Conservation (phyloP, 2,888 invertebrate species). For the Drosophila nigricruria region DNA sequence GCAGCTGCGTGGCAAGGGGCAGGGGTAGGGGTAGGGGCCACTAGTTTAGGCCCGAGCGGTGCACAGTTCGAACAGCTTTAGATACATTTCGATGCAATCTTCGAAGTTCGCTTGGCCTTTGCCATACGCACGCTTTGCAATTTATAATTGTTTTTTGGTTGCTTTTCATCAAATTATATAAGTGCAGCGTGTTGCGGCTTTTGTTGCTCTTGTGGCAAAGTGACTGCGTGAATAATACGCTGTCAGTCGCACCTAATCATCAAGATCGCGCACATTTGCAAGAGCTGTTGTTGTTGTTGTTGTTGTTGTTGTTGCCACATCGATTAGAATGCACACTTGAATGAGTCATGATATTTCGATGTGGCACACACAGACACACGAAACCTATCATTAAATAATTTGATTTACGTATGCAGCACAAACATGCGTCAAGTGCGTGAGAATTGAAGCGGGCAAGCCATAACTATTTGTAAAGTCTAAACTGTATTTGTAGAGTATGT, state of each 20-base stretch:
- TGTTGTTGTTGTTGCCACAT: conserved; percentile 27
- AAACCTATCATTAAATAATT: conserved; percentile 66
- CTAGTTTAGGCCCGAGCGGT: conserved; percentile 11
- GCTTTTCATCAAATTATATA: conserved; percentile 31
- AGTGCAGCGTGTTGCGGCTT: conserved; percentile 29
- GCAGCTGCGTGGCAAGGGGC: conserved; percentile 9
- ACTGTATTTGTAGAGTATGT: not conserved
- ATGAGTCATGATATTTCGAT: conserved; percentile 15
- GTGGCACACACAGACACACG: conserved; percentile 19
- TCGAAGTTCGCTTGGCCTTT: conserved; percentile 65
- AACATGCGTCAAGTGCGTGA: conserved; percentile 60
- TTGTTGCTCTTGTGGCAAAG: conserved; percentile 28
- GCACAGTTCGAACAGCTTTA: conserved; percentile 19
- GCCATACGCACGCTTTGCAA: conserved; percentile 61
- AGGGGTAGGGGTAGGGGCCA: conserved; percentile 25
- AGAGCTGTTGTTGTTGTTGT: conserved; percentile 8
- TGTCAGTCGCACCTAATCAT: conserved; percentile 51
- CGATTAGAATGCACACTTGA: conserved; percentile 35
- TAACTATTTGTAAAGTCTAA: not conserved
- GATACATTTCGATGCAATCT: conserved; percentile 22
- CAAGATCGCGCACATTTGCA: conserved; percentile 39
- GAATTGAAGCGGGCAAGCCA: conserved; percentile 43
- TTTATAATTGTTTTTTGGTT: conserved; percentile 24
- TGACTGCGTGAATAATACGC: conserved; percentile 51
- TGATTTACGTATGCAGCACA: conserved; percentile 39